Base-by-base conservation (phyloP, 2,797 vertebrate genomes). In the Danio albolineatus region DNA sequence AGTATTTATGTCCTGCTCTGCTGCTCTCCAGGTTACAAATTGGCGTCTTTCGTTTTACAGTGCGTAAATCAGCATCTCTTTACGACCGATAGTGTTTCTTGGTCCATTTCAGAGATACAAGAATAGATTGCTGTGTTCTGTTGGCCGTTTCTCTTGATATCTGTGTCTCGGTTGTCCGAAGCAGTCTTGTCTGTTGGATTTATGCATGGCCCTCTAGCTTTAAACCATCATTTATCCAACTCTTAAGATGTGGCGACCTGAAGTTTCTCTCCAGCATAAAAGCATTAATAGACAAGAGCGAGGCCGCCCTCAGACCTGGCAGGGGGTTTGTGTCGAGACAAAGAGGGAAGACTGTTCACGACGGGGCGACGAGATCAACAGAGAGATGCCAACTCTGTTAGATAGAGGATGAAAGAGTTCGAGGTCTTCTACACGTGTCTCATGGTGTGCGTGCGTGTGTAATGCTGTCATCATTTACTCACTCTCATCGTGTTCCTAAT, bases 181-280 rank as follows among this genome's bases (percentile, higher is more conserved):
- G 90, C 90, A 88, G 92, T 82, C 89, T 38, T 70, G 41, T 79
- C 89, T 90, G 54, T 87, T 92, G 87, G 90, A 95, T 95, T 95
- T 92, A 95, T 94, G 92, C 89, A 86, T 41, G 85, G 36, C 36
- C 38, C 43, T 88, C 87, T 86, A 91, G 91, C 90, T 93, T 92
- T 90, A 90, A 87, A 88, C 91, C 90, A 93, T 94, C 90, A 94
- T 94, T 94, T 94, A 92, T 92, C 91, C 91, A 92, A 91, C 93
- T 93, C 92, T 94, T 94, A 93, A 89, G 90, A 87, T 90, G 86
- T 81, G 86, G 91, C 93, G 92, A 90, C 84, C 91, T 89, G 89
- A 89, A 87, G 90, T 92, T 92, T 91, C 89, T 90, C 81, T 80
- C 81, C 76, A 76, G 81, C 79, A 80, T 79, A 78, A 89, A 91